Conservation (phyloP, 2,888 invertebrate genomes). For the Drosophila birchii region DNA sequence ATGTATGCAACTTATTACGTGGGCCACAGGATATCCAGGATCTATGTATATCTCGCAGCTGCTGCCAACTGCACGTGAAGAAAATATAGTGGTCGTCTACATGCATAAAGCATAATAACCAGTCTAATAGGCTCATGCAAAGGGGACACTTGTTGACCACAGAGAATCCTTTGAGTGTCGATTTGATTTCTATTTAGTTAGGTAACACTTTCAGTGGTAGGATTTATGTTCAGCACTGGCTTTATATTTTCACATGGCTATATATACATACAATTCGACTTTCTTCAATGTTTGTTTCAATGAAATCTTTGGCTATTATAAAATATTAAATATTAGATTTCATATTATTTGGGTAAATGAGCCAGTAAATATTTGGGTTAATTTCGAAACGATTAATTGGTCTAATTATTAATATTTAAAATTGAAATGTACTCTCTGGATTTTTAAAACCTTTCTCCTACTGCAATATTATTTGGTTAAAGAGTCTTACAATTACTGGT, state of each 20-base stretch:
- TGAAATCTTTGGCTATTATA: neutral
- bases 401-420: no score
- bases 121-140: conserved; percentile 18
- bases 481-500: no score
- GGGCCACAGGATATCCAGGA: conserved; percentile 15
- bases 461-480: no score
- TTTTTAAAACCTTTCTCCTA: neutral
- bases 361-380: no score
- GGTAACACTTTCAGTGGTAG: conserved; percentile 4
- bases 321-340: neutral
- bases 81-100: conserved; percentile 1
- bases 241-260: neutral
- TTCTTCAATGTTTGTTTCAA: neutral
- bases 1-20: conserved; percentile 51
- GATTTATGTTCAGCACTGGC: neutral
- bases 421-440: no score
- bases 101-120: conserved; percentile 1
- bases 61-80: conserved; percentile 31
- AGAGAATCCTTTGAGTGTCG: neutral
- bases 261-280: neutral
- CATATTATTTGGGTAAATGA: neutral
- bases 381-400: no score
- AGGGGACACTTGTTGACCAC: conserved; percentile 29
- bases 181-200: neutral
- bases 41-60: conserved; percentile 20